Base-by-base conservation (phyloP, 1,140 invertebrate species). In the Bombus waltoni region DNA sequence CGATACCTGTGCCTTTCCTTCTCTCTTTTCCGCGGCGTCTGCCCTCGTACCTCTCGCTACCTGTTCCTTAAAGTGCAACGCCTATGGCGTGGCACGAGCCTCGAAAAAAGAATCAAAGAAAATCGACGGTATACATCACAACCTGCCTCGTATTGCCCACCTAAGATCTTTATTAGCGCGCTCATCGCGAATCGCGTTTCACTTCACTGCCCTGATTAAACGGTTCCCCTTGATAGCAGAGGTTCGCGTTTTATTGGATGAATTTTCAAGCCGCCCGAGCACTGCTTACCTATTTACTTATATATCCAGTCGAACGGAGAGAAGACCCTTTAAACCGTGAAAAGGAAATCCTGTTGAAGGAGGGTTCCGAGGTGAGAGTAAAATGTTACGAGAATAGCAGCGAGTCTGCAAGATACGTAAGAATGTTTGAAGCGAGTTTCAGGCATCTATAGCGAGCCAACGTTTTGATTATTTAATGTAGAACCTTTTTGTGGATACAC, bases 1-100 rank as follows among this genome's bases (percentile, higher is more conserved):
- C 90, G 88, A 91, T 93, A 85, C 71, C 40, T n/a, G 57, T n/a
- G 81, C 47, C 28, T 57, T 66, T 25, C 18, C 76, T 78, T 68
- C 59, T 70, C 10, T 66, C 62, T 59, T 68, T 71, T 40, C 22
- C 62, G 74, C 47, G 22, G 32, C 42, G 66, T 59, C 32, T 15
- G 4, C 42, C 22, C 42, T 28, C 38, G 22, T 44, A 13, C 66
- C 15, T 77, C 53, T 47, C 28, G 77, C n/a, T 83, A 73, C 66
- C 47, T 83, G 32, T 35, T 59, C 47, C 65, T 70, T 47, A 70
- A 35, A 83, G 57, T 86, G 73, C 40, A 65, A 13, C n/a, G 35
- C 66, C 66, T 71, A 62, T 76, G 65, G 70, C 28, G 57, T 62
- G 88, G 76, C 88, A 84, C 88, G 78, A 87, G 88, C 75, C 86